Percentiles rank a stretch among this genome's conserved stretches.
Conservation (phyloP, 2,113 vertebrate species). For the Parus major region DNA sequence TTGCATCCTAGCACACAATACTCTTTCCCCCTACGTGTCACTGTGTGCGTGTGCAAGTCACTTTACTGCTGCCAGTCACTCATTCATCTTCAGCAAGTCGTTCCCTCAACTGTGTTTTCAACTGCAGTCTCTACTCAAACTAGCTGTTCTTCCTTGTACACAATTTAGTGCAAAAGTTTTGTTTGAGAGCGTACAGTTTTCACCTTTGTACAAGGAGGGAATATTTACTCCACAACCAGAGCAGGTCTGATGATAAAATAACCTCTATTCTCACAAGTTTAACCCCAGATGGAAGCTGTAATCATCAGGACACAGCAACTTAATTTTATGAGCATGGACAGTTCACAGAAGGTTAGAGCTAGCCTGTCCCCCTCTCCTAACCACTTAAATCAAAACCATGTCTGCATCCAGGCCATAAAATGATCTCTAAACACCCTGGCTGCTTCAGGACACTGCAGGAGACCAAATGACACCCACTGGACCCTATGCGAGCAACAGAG, state of each 20-base stretch:
- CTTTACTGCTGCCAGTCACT: neutral
- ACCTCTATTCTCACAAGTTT: neutral
- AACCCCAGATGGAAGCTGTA: neutral
- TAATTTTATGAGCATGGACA: neutral
- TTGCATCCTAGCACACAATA: neutral
- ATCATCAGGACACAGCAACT: neutral
- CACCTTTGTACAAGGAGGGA: neutral
- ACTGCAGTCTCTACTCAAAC: neutral
- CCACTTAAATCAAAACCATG: neutral
- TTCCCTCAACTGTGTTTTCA: neutral
- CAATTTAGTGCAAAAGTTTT: neutral
- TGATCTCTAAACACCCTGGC: fast-evolving
- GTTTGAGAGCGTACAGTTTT: neutral
- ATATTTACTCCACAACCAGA: neutral
- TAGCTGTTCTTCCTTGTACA: neutral
- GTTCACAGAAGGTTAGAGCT: neutral
- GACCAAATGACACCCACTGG: neutral
- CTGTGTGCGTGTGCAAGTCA: neutral
- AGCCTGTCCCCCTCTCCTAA: neutral
- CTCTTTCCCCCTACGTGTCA: no score
- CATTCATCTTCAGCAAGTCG: neutral
- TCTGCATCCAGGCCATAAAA: neutral
- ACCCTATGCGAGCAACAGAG: neutral
- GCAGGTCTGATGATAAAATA: neutral
- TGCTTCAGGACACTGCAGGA: neutral